Evolutionary conservation across 2,113 vertebrate species (phyloP).

Genomic region (Oryzias melastigma): DNA sequence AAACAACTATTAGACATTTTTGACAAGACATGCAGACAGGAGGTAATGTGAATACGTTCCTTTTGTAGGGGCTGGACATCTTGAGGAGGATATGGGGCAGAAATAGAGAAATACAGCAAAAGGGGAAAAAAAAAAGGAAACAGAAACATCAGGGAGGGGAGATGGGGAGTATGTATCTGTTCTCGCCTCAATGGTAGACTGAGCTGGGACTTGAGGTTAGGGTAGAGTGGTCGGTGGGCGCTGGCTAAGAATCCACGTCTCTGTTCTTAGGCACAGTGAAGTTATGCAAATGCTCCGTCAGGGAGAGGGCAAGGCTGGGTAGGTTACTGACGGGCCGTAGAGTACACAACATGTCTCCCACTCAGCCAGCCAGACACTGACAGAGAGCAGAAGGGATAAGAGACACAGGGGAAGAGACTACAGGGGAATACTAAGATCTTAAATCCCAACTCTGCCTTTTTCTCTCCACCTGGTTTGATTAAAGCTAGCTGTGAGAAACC

Average conservation of each 20-base stretch:
- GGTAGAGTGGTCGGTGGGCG: conserved; percentile 40
- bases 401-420: conserved; percentile 28
- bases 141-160: conserved; percentile 17
- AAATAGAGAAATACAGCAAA: conserved; percentile 24
- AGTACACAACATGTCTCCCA: conserved; percentile 81
- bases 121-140: conserved; percentile 6
- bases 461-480: conserved; percentile 41
- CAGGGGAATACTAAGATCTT: conserved; percentile 55
- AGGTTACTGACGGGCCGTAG: conserved; percentile 82
- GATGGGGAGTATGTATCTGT: conserved; percentile 41
- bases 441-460: conserved; percentile 29
- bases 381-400: conserved; percentile 60
- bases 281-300: conserved; percentile 83
- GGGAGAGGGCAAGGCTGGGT: conserved; percentile 80
- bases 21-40: conserved; percentile 52
- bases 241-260: conserved; percentile 54
- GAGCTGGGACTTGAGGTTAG: conserved; percentile 53
- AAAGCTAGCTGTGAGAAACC: conserved; percentile 37
- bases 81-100: conserved; percentile 20
- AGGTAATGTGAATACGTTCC: conserved; percentile 13
- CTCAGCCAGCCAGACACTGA: conserved; percentile 73
- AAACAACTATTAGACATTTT: conserved; percentile 50
- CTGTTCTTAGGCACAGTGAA: conserved; percentile 73
- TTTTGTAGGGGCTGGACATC: neutral
- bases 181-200: conserved; percentile 60